Evolutionary conservation across 2,797 vertebrate genomes (phyloP), one percentile per base, ranked within the genome.

Genomic region (Microctenopoma steveboyesi): DNA sequence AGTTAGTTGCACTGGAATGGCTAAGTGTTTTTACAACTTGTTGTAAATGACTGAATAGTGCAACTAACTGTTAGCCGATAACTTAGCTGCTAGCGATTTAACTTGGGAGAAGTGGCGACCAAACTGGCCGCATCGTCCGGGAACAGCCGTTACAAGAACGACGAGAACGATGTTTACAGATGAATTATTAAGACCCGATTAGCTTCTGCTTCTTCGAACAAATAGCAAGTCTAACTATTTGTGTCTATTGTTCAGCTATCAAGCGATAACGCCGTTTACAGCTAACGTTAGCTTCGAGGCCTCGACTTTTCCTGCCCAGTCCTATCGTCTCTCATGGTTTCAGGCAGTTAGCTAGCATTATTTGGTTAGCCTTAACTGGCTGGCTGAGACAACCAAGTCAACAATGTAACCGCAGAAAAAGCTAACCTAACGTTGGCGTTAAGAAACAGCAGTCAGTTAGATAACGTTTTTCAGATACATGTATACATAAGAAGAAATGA

Each of bases 201-300:
- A 22, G 5, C 3, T 43, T 45, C 1, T 48, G 1, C 13, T 42
- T 18, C 18, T 53, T 45, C 33, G 58, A 13, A 1, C 33, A 27
- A 51, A 53, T 57, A 64, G 59, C 58, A 66, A 59, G 62, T 70
- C 42, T 65, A 55, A 35, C 33, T 35, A 35, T 77, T 83, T 47
- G 69, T 70, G 72, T 84, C 62, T 66, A 89, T 90, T 91, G 88
- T 92, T 88, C 76, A 64, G 72, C 67, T 74, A 71, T 79, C 69
- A 89, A 81, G 87, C 68, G 83, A 86, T 75, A 85, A 78, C 75
- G 78, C 76, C 78, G 87, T 76, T 78, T 71, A 61, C 42, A 73
- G 88, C 86, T 89, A 88, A 54, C 57, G 56, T 68, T 90, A 91
- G 86, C 91, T 74, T 71, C 75, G 76, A 91, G 93, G 94, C 93